These are phyloP conservation scores for Clostera curtula DNA, from an alignment of 2,888 invertebrate genomes.

Conservation along the genomic window DNA sequence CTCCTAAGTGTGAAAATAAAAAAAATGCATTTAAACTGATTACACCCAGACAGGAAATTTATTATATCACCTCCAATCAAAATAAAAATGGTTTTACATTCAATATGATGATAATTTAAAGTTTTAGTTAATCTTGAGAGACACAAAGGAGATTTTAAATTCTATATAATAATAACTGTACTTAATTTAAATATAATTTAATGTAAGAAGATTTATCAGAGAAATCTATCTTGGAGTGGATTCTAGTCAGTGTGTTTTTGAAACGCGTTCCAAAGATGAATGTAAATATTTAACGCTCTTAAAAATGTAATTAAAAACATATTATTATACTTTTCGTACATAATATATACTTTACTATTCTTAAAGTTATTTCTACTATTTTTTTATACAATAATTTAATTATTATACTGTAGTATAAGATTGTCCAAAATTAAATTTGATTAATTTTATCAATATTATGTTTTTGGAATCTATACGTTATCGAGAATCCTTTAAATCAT, in stretches of 20 bases:
- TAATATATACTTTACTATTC: conserved; percentile 2
- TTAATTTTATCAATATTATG: too few relatives aligned
- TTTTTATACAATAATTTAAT: not conserved
- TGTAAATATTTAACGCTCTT: conserved; percentile 62
- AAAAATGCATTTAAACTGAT: too few relatives aligned
- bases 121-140: too few relatives aligned
- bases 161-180: conserved; percentile 18
- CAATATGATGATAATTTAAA: too few relatives aligned
- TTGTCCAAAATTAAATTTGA: too few relatives aligned
- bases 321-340: conserved; percentile 4
- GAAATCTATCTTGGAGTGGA: conserved; percentile 42
- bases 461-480: too few relatives aligned
- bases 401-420: not conserved
- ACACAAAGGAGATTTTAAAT: too few relatives aligned
- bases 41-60: too few relatives aligned
- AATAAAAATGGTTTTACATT: too few relatives aligned
- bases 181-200: conserved; percentile 2
- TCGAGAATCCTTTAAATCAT: too few relatives aligned
- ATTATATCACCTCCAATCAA: too few relatives aligned
- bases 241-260: conserved; percentile 72
- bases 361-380: not conserved
- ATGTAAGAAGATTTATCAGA: conserved; percentile 4
- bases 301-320: conserved; percentile 13
- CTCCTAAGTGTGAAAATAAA: too few relatives aligned
- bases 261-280: conserved; percentile 70